These are phyloP conservation scores for Diabrotica virgifera DNA, from an alignment of 1,140 invertebrate species.

Conservation along the genomic window DNA sequence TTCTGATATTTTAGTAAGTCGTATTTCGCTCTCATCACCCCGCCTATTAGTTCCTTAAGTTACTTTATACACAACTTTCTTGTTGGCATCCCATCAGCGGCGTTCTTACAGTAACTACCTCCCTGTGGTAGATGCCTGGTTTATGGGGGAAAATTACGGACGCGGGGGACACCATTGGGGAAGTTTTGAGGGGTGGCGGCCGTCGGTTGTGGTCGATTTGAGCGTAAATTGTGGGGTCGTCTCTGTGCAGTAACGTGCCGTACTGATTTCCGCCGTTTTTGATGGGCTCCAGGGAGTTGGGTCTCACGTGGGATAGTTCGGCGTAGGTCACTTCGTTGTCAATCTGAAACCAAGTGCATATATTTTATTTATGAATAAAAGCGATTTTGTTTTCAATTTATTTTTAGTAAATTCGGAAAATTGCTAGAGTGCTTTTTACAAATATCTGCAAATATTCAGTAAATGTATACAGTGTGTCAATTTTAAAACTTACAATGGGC, in stretches of 20 bases:
- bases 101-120: slow-evolving; percentile 79
- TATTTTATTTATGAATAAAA: too few species aligned
- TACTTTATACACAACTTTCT: slow-evolving; percentile 77
- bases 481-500: too few species aligned
- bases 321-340: slow-evolving; percentile 69
- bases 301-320: slow-evolving; percentile 60
- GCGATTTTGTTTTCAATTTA: too few species aligned
- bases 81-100: slow-evolving; percentile 77
- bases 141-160: slow-evolving; percentile 42
- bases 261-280: slow-evolving; percentile 48
- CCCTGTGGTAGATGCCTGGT: slow-evolving; percentile 53
- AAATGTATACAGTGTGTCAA: too few species aligned
- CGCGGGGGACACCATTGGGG: slow-evolving; percentile 43
- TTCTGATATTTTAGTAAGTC: too few species aligned
- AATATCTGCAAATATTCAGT: too few species aligned
- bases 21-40: too few species aligned
- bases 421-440: too few species aligned
- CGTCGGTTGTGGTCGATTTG: slow-evolving; percentile 63
- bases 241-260: slow-evolving; percentile 42
- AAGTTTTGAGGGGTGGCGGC: slow-evolving; percentile 42
- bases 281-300: slow-evolving; percentile 54
- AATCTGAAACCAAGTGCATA: slow-evolving; percentile 33
- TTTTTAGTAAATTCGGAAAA: too few species aligned
- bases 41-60: background rate
- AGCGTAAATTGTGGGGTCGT: slow-evolving; percentile 65